Evolutionary conservation across 2,113 vertebrate genomes (phyloP).

Genomic region (Phyllostomus hastatus): DNA sequence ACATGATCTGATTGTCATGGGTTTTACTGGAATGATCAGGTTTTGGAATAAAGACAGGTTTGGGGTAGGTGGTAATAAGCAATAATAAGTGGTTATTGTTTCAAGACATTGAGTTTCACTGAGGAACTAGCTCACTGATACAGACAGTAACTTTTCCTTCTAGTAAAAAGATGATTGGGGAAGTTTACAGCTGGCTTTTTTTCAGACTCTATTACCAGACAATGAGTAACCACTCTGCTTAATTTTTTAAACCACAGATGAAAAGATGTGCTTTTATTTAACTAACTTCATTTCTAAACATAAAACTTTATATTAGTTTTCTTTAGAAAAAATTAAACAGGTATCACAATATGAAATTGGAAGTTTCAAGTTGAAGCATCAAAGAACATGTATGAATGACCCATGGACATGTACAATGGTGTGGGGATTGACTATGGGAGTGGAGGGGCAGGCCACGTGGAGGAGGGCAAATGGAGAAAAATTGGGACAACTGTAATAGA

Average conservation of each 20-base stretch:
- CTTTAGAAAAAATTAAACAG: neutral
- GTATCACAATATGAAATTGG: neutral
- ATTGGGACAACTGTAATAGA: no score
- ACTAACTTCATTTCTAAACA: neutral
- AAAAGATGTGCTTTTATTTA: neutral
- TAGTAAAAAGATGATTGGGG: neutral
- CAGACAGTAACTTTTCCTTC: neutral
- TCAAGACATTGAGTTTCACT: neutral
- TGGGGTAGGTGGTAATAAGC: neutral
- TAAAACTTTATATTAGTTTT: neutral
- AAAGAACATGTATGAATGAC: no score
- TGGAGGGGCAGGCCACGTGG: no score
- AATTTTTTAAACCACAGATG: neutral
- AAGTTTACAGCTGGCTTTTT: neutral
- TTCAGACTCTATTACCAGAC: neutral
- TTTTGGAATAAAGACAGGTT: neutral
- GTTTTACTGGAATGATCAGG: neutral
- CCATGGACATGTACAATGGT: no score
- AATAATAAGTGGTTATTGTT: neutral
- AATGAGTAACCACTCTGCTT: neutral
- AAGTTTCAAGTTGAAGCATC: neutral
- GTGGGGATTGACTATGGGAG: no score
- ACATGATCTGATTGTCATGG: fast-evolving
- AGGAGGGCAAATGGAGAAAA: no score
- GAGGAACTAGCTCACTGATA: neutral